Evolutionary conservation across 2,888 invertebrate genomes (phyloP).

Genomic region (Pardosa pseudoannulata): DNA sequence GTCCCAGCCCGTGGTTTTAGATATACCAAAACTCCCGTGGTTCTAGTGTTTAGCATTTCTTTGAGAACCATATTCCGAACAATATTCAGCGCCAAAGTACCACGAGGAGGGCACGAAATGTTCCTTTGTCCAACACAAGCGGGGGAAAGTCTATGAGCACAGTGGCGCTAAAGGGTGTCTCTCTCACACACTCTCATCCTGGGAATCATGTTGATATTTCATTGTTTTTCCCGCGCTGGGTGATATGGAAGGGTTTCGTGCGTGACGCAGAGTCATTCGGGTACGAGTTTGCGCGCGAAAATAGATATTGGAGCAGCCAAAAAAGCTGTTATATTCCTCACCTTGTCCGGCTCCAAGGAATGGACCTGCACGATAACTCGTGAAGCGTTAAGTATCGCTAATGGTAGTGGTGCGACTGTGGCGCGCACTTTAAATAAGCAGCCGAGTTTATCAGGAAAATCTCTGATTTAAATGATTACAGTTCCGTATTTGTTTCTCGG

Average conservation of each 20-base stretch:
- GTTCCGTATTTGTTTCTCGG: background rate
- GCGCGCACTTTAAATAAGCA: background rate
- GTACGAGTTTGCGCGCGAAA: background rate
- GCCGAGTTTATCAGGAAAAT: background rate
- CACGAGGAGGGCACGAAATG: background rate
- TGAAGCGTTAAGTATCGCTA: background rate
- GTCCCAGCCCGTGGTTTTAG: too few relatives aligned
- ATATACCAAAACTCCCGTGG: too few relatives aligned
- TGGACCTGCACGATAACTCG: background rate
- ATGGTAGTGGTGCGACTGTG: background rate
- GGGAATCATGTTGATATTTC: slow-evolving; percentile 54
- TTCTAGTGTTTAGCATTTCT: too few relatives aligned
- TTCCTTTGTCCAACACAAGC: background rate
- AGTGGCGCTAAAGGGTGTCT: slow-evolving; percentile 58
- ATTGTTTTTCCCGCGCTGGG: slow-evolving; percentile 29
- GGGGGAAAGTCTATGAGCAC: slow-evolving; percentile 6
- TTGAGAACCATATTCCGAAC: too few relatives aligned
- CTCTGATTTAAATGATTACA: background rate
- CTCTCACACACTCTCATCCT: background rate
- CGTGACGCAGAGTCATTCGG: background rate
- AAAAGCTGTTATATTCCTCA: background rate
- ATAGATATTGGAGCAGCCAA: background rate
- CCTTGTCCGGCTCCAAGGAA: background rate
- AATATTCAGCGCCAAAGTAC: too few relatives aligned
- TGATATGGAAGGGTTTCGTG: slow-evolving; percentile 3